phyloP scores from a whole-genome alignment of 2,888 invertebrate genomes.

The Callosobruchus maculatus region DNA sequence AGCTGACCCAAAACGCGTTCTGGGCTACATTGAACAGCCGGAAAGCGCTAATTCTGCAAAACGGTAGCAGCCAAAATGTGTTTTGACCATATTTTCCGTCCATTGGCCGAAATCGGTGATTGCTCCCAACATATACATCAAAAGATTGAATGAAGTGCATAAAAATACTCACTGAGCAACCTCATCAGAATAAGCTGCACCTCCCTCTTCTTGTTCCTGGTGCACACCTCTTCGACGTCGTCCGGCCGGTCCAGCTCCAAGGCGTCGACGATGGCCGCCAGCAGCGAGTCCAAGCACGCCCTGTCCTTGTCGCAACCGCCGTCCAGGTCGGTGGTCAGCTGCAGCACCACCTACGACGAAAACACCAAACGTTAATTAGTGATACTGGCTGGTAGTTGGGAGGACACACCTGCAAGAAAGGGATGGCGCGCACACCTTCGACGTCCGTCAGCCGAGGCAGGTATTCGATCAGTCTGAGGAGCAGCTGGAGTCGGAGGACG shows the following conservation, averaged over 20 bases:
- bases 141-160: not conserved
- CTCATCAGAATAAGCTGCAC: constrained; percentile 86
- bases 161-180: constrained; percentile 66
- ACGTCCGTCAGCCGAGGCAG: constrained; percentile 71
- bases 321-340: constrained; percentile 86
- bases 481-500: constrained; percentile 63
- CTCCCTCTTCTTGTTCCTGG: constrained; percentile 73
- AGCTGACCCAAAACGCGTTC: no score
- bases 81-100: no score
- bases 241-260: constrained; percentile 65
- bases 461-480: constrained; percentile 74
- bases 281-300: constrained; percentile 70
- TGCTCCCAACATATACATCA: no score
- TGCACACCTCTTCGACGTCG: constrained; percentile 54
- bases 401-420: constrained; percentile 68
- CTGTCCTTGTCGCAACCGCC: constrained; percentile 79
- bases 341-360: constrained; percentile 71
- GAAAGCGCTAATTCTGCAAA: no score
- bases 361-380: not conserved
- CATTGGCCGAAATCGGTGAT: no score
- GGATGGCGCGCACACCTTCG: constrained; percentile 83
- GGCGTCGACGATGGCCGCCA: constrained; percentile 69
- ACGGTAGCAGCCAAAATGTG: no score
- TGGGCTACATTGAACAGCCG: no score
- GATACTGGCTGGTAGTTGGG: not conserved